phyloP scores from a whole-genome alignment of 2,797 vertebrate species.

The Rhynchonycteris naso region DNA sequence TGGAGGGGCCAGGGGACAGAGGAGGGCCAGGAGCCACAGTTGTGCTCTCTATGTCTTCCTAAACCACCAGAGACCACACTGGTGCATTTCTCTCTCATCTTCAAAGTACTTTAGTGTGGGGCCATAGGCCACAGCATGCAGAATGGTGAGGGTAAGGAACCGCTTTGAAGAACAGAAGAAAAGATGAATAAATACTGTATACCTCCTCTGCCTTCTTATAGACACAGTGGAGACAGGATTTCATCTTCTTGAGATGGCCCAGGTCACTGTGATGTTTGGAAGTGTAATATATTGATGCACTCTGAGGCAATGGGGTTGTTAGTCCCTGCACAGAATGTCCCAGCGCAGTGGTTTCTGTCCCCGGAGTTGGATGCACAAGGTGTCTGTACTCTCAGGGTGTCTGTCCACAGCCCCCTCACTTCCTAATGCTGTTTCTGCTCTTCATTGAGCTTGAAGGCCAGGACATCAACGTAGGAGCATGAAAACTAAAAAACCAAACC shows the following conservation, averaged over 20 bases:
- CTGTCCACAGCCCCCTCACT: background rate
- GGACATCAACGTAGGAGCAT: background rate
- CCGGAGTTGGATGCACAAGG: accelerated
- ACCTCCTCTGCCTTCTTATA: background rate
- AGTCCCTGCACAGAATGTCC: background rate
- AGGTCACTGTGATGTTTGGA: background rate
- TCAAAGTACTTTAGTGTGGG: background rate
- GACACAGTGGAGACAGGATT: background rate
- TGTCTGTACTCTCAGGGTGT: too few species aligned
- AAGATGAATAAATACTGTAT: background rate
- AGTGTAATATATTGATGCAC: background rate
- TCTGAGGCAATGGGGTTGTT: background rate
- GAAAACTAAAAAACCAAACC: background rate
- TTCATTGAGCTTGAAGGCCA: background rate
- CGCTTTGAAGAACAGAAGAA: background rate
- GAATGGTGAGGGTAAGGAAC: background rate
- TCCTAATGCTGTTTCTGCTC: background rate
- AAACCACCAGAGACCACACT: background rate
- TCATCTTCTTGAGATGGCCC: background rate
- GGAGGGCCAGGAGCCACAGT: background rate
- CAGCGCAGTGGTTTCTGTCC: background rate
- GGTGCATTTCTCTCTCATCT: background rate
- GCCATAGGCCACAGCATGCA: background rate
- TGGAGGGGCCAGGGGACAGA: background rate
- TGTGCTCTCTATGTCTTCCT: background rate